Evolutionary conservation across 2,888 invertebrate genomes (phyloP).

Genomic region (Nesidiocoris tenuis): DNA sequence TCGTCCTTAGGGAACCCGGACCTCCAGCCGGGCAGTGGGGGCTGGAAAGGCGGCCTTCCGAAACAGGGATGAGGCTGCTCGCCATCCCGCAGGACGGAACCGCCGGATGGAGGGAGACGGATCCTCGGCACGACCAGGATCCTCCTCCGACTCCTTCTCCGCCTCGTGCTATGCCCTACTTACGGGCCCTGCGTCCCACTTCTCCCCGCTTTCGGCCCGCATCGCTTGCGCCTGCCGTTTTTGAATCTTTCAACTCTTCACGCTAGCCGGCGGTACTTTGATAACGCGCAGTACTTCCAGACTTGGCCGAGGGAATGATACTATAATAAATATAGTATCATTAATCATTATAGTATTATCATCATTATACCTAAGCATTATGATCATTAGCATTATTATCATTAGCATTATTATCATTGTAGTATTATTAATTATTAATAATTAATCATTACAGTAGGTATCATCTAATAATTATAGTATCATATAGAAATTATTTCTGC

Average conservation of each 20-base stretch:
- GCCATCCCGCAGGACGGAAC: not conserved
- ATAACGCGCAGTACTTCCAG: no score
- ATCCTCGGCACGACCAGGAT: constrained; percentile 25
- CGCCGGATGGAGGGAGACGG: constrained; percentile 24
- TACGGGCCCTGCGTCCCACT: constrained; percentile 13
- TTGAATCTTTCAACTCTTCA: not conserved
- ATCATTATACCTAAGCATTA: no score
- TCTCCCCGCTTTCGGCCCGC: not conserved
- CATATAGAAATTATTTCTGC: no score
- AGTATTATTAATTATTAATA: no score
- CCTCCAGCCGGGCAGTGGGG: not conserved
- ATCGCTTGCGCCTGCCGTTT: not conserved
- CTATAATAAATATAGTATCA: no score
- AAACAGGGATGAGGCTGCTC: not conserved
- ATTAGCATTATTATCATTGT: no score
- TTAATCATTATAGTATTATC: no score
- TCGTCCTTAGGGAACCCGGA: not conserved
- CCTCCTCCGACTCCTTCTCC: constrained; percentile 18
- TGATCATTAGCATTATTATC: no score
- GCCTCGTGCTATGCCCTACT: constrained; percentile 40
- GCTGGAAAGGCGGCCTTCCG: not conserved
- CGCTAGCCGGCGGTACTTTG: no score
- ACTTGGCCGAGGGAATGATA: no score
- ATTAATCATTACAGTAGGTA: no score
- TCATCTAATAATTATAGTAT: no score